phyloP scores from a whole-genome alignment of 30 jellyfish, hydroid and myxozoan species.

The Catostylus mosaicus region DNA sequence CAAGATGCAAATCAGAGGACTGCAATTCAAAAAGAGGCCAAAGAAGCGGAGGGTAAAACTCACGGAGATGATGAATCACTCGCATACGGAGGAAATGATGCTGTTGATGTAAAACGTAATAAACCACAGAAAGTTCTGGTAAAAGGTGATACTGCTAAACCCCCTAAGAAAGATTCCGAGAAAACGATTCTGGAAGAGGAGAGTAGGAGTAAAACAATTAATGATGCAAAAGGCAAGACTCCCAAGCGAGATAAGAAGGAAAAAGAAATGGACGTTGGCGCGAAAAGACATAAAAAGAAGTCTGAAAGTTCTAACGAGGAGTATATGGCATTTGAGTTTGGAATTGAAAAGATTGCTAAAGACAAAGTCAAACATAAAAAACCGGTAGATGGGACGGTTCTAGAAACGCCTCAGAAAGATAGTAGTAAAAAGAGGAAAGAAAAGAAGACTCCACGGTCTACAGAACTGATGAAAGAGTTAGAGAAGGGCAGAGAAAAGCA shows the following conservation, averaged over 20 bases:
- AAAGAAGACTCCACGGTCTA: neutral
- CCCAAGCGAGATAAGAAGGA: neutral
- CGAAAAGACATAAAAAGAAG: neutral
- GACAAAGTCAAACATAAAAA: neutral
- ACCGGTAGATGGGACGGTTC: neutral
- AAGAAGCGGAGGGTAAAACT: neutral
- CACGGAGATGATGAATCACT: neutral
- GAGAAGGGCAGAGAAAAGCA: neutral
- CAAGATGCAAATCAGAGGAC: neutral
- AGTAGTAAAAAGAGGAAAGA: neutral
- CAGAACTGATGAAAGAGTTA: neutral
- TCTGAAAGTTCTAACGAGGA: neutral
- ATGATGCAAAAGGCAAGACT: neutral
- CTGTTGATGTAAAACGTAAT: neutral
- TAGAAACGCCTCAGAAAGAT: neutral
- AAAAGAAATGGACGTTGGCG: neutral
- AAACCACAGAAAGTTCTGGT: neutral
- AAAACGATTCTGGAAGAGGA: neutral
- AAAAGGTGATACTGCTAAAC: neutral
- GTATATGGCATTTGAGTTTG: neutral
- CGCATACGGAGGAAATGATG: neutral
- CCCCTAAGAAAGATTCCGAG: neutral
- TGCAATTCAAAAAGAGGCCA: conserved; percentile 7
- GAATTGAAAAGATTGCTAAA: neutral
- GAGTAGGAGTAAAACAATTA: neutral